Conservation (phyloP, 2,888 invertebrate species). For the Apamea sordens region DNA sequence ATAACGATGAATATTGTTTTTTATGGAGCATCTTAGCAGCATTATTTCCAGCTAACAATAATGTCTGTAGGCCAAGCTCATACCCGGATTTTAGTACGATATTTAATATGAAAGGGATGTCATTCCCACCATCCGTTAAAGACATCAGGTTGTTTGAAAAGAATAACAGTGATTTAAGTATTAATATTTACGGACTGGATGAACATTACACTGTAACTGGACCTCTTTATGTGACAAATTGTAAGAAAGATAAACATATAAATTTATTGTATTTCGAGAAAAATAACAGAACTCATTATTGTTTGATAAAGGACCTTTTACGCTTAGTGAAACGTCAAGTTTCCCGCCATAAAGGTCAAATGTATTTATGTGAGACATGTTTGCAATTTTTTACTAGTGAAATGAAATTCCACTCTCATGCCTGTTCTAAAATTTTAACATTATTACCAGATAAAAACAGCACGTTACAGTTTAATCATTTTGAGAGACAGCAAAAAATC, state of each 20-base stretch:
- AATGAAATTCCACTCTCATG: background rate
- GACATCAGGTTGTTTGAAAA: background rate
- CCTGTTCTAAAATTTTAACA: background rate
- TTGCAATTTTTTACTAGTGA: background rate
- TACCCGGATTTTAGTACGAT: background rate
- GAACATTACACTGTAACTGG: background rate
- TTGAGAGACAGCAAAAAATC: background rate
- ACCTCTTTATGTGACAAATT: background rate
- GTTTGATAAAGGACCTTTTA: background rate
- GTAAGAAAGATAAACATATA: background rate
- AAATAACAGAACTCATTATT: background rate
- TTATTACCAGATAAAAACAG: background rate
- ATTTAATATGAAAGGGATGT: background rate
- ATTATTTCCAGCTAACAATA: background rate
- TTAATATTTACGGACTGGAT: background rate
- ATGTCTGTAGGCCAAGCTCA: background rate
- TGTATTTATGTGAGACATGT: background rate
- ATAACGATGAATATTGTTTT: too few relatives aligned
- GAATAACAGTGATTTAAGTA: background rate
- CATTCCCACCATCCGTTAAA: background rate
- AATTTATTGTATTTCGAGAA: background rate
- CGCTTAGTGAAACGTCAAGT: background rate
- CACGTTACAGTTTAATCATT: background rate
- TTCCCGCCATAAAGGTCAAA: background rate
- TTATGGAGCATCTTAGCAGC: too few relatives aligned